These are phyloP conservation scores for Hyposoter didymator DNA, from an alignment of 2,888 invertebrate genomes.

Conservation along the genomic window DNA sequence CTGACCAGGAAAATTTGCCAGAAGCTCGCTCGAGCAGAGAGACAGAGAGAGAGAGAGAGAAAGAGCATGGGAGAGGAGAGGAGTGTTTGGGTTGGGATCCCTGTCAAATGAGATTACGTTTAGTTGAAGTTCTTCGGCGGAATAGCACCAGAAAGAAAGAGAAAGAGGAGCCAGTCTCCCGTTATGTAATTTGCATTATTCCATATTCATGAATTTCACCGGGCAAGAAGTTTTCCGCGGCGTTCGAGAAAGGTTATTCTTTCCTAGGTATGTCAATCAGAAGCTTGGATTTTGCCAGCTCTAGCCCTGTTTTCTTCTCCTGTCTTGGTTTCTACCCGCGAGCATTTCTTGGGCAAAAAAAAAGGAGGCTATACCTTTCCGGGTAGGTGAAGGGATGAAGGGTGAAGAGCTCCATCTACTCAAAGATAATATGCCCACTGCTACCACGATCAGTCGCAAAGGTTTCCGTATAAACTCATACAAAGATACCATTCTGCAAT, in stretches of 20 bases:
- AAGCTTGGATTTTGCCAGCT: slow-evolving; percentile 55
- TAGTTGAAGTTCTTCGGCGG: slow-evolving; percentile 70
- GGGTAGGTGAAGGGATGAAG: neutral
- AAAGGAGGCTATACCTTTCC: slow-evolving; percentile 33
- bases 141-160: slow-evolving; percentile 47
- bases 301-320: slow-evolving; percentile 60
- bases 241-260: slow-evolving; percentile 68
- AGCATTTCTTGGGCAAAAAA: slow-evolving; percentile 33
- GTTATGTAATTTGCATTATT: slow-evolving; percentile 70
- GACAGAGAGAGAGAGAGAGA: neutral
- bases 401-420: slow-evolving; percentile 14
- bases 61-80: neutral
- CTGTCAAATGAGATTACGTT: slow-evolving; percentile 73
- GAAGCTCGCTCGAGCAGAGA: neutral
- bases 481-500: slow-evolving; percentile 37
- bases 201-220: slow-evolving; percentile 72
- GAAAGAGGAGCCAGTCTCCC: slow-evolving; percentile 23
- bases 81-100: slow-evolving; percentile 61
- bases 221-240: slow-evolving; percentile 69
- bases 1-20: slow-evolving; percentile 69
- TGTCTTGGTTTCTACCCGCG: slow-evolving; percentile 29
- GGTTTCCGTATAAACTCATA: slow-evolving; percentile 4
- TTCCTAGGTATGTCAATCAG: slow-evolving; percentile 72
- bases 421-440: slow-evolving; percentile 43
- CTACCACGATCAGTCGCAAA: slow-evolving; percentile 6